Evolutionary conservation across 2,113 vertebrate genomes (phyloP).

Genomic region (Coptodon rendalli): DNA sequence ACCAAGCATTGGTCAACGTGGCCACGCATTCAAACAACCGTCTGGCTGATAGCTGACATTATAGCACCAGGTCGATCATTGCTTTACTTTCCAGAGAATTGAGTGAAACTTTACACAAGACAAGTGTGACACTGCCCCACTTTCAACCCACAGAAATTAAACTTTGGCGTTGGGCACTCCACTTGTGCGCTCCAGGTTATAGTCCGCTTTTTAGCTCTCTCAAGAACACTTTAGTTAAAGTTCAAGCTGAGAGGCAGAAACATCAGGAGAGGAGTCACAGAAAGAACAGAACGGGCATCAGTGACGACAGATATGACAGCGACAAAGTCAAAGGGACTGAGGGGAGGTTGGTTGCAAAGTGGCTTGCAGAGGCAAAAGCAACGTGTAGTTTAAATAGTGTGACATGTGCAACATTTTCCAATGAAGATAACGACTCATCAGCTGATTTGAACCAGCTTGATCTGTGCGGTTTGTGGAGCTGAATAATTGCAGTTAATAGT

Average conservation of each 20-base stretch:
- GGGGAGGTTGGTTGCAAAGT: background rate
- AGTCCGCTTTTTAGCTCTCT: accelerated
- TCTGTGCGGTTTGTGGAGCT: background rate
- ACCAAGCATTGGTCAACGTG: background rate
- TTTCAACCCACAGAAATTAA: background rate
- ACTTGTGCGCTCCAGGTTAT: background rate
- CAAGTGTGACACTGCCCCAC: background rate
- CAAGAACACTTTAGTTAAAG: accelerated
- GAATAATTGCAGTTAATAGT: background rate
- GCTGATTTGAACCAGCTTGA: background rate
- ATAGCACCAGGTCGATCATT: background rate
- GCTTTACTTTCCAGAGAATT: background rate
- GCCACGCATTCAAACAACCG: accelerated
- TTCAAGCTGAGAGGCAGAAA: background rate
- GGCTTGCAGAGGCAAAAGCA: background rate
- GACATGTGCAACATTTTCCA: background rate
- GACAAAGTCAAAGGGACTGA: background rate
- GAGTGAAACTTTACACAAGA: background rate
- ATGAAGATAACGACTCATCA: background rate
- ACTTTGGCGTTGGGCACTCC: background rate
- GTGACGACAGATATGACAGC: background rate
- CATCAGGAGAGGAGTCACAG: background rate
- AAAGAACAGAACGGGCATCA: accelerated
- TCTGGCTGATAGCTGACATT: background rate
- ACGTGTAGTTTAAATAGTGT: background rate